Evolutionary conservation across 2,113 vertebrate genomes (phyloP).

Genomic region (Perca fluviatilis): DNA sequence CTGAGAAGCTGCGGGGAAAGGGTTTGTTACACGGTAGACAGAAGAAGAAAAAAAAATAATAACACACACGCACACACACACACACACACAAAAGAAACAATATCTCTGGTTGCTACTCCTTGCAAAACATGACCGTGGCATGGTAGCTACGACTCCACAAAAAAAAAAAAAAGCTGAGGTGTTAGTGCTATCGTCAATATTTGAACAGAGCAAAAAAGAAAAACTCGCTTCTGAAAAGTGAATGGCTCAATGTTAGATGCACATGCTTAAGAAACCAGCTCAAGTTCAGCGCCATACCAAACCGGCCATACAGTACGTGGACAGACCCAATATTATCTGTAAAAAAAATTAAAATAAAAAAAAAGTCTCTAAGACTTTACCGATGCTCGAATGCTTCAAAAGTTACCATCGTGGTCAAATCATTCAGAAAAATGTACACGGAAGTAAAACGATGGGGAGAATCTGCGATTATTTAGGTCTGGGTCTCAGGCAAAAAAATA

Average conservation of each 20-base stretch:
- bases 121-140: not conserved
- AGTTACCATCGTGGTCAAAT: constrained; percentile 15
- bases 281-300: constrained; percentile 26
- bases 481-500: not conserved
- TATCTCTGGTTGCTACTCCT: not conserved
- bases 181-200: not conserved
- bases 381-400: constrained; percentile 2
- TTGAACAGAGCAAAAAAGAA: constrained; percentile 4
- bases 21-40: constrained; percentile 4
- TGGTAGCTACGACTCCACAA: constrained; percentile 9
- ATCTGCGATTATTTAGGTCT: not conserved
- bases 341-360: constrained; percentile 2
- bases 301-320: not conserved
- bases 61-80: not conserved
- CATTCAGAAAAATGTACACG: not conserved
- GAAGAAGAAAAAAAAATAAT: not conserved
- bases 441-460: not conserved
- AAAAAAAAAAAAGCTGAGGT: not conserved
- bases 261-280: constrained; percentile 30
- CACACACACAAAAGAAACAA: constrained; percentile 4
- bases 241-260: not conserved
- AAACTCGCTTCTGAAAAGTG: not conserved
- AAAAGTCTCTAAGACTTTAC: constrained; percentile 13
- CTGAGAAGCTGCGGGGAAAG: not conserved
- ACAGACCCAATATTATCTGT: constrained; percentile 3